Percentiles rank a stretch among this genome's conserved stretches.
These are phyloP conservation scores for Lepidostoma basale DNA, from an alignment of 1,140 invertebrate genomes.

Conservation along the genomic window DNA sequence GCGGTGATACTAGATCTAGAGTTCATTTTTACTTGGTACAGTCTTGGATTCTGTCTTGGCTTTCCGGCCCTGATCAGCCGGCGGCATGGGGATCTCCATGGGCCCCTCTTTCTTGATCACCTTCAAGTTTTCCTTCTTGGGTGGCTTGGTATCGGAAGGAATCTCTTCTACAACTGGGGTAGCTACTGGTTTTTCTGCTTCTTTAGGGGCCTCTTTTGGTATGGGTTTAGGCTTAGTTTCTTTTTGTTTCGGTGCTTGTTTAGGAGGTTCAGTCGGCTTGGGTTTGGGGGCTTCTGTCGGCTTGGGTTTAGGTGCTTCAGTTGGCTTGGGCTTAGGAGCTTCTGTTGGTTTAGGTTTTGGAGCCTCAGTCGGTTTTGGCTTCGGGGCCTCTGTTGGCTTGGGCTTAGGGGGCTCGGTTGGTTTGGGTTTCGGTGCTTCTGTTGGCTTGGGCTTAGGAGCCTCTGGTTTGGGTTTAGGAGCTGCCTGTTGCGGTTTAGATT, in stretches of 20 bases:
- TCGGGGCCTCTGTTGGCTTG: constrained; percentile 40
- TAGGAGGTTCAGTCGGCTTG: constrained; percentile 42
- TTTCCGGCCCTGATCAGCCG: not conserved
- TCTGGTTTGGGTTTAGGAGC: constrained; percentile 39
- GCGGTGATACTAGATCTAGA: constrained; percentile 13
- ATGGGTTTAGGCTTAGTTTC: constrained; percentile 37
- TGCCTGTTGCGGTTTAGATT: constrained; percentile 29
- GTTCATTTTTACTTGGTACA: constrained; percentile 32
- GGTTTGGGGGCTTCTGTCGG: constrained; percentile 41
- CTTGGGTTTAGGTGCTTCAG: constrained; percentile 39
- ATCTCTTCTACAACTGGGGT: constrained; percentile 62
- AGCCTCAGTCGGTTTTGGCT: constrained; percentile 40
- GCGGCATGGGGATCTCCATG: constrained; percentile 55
- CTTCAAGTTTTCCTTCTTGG: constrained; percentile 61
- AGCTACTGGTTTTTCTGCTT: constrained; percentile 7
- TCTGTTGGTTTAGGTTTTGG: constrained; percentile 35
- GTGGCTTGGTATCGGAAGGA: constrained; percentile 60
- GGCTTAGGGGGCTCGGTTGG: constrained; percentile 36
- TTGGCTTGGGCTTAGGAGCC: constrained; percentile 42
- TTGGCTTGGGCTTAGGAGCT: constrained; percentile 40
- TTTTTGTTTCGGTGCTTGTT: constrained; percentile 44
- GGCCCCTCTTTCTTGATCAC: constrained; percentile 64
- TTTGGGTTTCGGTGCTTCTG: constrained; percentile 36
- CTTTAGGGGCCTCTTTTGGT: constrained; percentile 37
- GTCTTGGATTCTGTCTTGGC: constrained; percentile 19